Evolutionary conservation across 1,140 invertebrate species (phyloP).

Genomic region (Drosophila bifasciata): DNA sequence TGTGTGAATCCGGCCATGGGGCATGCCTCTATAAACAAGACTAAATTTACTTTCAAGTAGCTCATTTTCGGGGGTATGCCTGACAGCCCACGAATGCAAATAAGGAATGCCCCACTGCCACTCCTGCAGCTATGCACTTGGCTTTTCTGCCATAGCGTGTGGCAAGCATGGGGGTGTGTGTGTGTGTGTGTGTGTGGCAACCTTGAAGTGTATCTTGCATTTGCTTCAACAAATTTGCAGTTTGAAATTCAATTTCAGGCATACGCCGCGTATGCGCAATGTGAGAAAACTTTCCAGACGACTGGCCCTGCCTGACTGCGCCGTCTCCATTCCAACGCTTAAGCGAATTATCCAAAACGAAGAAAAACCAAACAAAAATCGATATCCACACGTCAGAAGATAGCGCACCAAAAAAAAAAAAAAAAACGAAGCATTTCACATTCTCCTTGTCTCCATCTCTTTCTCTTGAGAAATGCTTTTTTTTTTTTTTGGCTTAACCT

Average conservation of each 20-base stretch:
- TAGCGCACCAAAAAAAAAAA: conserved; percentile 25
- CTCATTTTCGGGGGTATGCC: conserved; percentile 57
- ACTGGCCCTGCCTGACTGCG: conserved; percentile 16
- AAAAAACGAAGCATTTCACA: conserved; percentile 46
- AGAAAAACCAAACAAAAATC: conserved; percentile 46
- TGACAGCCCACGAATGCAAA: conserved; percentile 69
- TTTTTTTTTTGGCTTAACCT: conserved; percentile 3
- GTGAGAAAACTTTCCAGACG: conserved; percentile 58
- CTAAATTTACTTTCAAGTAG: conserved; percentile 69
- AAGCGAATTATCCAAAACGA: conserved; percentile 22
- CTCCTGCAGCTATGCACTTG: too few relatives aligned
- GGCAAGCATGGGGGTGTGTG: conserved; percentile 3
- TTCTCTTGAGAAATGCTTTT: conserved; percentile 22
- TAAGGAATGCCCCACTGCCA: conserved; percentile 38
- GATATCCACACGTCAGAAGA: conserved; percentile 40
- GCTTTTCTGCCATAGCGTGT: conserved; percentile 2
- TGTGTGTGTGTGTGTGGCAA: conserved; percentile 15
- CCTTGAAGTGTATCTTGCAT: conserved; percentile 44
- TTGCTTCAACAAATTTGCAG: conserved; percentile 38
- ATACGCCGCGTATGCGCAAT: conserved; percentile 69
- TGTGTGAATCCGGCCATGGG: neutral
- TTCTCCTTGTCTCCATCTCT: conserved; percentile 4
- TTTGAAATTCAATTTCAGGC: conserved; percentile 59
- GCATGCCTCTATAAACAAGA: conserved; percentile 59
- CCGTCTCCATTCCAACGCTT: conserved; percentile 20